Conservation (phyloP, 2,113 vertebrate genomes). For the Bostrychus sinensis region DNA sequence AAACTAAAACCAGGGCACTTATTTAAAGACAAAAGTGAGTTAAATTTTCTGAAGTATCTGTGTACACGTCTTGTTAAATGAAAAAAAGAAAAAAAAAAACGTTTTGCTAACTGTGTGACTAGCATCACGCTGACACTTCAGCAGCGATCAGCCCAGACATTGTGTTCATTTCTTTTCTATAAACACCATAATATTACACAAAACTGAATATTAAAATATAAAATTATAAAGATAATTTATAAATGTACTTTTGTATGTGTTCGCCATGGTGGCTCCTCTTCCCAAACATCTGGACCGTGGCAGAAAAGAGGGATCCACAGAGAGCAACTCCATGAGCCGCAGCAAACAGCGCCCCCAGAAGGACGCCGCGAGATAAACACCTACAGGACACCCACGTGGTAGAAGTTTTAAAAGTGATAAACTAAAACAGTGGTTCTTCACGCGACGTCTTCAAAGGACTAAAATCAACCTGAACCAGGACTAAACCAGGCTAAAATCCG, state of each 20-base stretch:
- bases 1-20: background rate
- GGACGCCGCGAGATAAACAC: no score
- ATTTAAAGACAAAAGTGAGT: background rate
- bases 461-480: no score
- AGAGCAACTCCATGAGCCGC: no score
- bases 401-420: no score
- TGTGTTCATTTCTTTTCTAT: background rate
- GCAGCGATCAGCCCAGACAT: background rate
- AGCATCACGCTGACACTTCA: background rate
- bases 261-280: constrained; percentile 3
- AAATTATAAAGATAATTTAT: background rate
- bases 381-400: no score
- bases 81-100: background rate
- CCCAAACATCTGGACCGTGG: constrained; percentile 4
- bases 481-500: no score
- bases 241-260: constrained; percentile 10
- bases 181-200: background rate
- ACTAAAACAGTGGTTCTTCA: no score
- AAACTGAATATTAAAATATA: background rate
- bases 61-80: background rate
- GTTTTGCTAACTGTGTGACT: background rate
- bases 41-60: background rate
- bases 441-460: no score
- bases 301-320: background rate
- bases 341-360: no score